phyloP scores from a whole-genome alignment of 2,797 vertebrate genomes.

The Mycteria americana region DNA sequence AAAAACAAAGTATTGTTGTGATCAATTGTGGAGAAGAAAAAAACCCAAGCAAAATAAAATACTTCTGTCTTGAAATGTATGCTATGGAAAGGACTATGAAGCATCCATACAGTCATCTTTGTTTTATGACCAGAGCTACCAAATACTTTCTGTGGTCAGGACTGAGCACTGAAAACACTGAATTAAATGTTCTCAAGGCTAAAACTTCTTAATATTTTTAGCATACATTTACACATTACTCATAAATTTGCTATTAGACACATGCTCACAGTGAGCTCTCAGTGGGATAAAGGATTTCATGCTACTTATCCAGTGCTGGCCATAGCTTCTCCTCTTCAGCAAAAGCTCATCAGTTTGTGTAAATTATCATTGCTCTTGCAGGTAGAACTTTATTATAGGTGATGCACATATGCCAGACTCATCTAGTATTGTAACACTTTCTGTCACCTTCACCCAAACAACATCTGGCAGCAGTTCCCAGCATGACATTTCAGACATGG shows the following conservation, averaged over 20 bases:
- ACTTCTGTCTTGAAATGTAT: not conserved
- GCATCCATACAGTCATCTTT: not conserved
- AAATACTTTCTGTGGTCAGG: not conserved
- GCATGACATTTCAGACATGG: slow-evolving; percentile 39
- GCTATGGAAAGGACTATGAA: not conserved
- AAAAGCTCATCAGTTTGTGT: slow-evolving; percentile 35
- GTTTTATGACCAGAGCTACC: not conserved
- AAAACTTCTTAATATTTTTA: not conserved
- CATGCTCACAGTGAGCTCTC: not conserved
- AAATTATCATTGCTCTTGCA: slow-evolving; percentile 49
- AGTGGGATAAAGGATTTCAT: not conserved
- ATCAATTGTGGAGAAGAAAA: not conserved
- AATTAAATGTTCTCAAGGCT: not conserved
- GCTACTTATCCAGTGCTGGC: not conserved
- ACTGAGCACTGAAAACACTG: not conserved
- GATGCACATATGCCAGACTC: slow-evolving; percentile 23
- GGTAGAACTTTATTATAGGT: slow-evolving; percentile 32
- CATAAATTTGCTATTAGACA: not conserved
- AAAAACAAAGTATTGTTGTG: not conserved
- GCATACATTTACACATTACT: not conserved
- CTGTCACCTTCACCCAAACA: slow-evolving; percentile 46
- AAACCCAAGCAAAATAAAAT: not conserved
- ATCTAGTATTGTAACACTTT: slow-evolving; percentile 45
- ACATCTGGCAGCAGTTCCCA: slow-evolving; percentile 57
- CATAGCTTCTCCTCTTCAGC: not conserved